Conservation (phyloP, 2,113 vertebrate species). For the Microcebus ravelobensis region DNA sequence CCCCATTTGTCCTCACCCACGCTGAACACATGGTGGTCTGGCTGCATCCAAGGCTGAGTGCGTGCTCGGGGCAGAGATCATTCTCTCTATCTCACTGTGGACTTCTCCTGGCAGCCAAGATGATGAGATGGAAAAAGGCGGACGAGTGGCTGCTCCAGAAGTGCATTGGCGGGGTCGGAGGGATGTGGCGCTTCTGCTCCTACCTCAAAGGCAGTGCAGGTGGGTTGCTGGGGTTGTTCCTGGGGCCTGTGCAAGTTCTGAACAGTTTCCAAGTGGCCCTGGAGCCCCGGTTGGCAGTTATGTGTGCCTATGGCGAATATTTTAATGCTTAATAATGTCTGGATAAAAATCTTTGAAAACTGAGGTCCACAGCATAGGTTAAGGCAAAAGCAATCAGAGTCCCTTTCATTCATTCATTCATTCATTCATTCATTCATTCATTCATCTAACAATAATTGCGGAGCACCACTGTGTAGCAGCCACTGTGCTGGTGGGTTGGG, state of each 20-base stretch:
- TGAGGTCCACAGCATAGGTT: background rate
- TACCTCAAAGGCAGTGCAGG: slow-evolving; percentile 83
- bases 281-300: rapidly evolving
- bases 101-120: slow-evolving; percentile 73
- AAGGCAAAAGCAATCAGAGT: background rate
- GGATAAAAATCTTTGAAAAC: background rate
- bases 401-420: background rate
- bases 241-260: background rate
- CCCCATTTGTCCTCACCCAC: background rate
- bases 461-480: background rate
- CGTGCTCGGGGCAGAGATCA: rapidly evolving
- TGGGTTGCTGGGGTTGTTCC: background rate
- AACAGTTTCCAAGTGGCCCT: background rate
- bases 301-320: background rate
- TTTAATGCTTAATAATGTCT: background rate
- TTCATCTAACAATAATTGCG: background rate
- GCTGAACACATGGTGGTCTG: background rate
- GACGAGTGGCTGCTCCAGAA: slow-evolving; percentile 85
- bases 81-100: background rate
- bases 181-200: slow-evolving; percentile 81
- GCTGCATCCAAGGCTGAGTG: background rate
- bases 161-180: slow-evolving; percentile 81
- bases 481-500: background rate
- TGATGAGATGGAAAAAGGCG: slow-evolving; percentile 82
- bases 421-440: background rate